Base-by-base conservation (phyloP, 2,888 invertebrate species). In the Tubulanus polymorphus region DNA sequence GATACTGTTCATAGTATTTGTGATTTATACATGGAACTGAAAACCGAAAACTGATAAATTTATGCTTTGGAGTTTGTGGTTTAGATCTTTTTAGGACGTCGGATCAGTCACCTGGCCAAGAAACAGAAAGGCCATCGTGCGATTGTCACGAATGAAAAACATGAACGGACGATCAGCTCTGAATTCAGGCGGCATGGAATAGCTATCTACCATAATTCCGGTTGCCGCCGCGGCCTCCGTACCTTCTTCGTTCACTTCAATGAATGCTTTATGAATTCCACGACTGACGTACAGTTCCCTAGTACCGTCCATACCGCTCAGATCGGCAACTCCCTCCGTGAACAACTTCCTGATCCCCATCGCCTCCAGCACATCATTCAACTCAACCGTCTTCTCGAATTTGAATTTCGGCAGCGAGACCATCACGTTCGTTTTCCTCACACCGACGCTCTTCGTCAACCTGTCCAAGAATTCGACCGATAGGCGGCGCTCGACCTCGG, bases 161-260 rank as follows among this genome's bases (percentile, higher is more conserved):
- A 66, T 37, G 52, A 67, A 67, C 5, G 68, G 66, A n/a, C 57
- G 56, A 48, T 67, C 53, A 8, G 59, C 63, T 18, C 51, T 35
- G 32, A 59, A 56, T 32, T 62, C 56, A 47, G 51, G 41, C 27
- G 57, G 35, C 30, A 54, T 5, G 15, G 47, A 54, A 30, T 53
- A 46, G 3, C 37, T 28, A 47, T 51, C 53, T 48, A 63, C 32
- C 18, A 58, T 50, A 10, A 37, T 60, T 20, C 53, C 67, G n/a
- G 69, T 68, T 12, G 68, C 68, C 8, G 67, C 69, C 3, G 70
- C 68, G 3, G 70, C 69, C 55, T 70, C 70, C 1, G 61, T 59
- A 5, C 69, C 69, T 37, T 70, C 64, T 51, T 69, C 69, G 50
- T 70, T 64, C 35, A 69, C 69, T 25, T 69, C 67, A n/a, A 69